phyloP scores from a whole-genome alignment of 2,113 vertebrate species.

The Hippocampus abdominalis region DNA sequence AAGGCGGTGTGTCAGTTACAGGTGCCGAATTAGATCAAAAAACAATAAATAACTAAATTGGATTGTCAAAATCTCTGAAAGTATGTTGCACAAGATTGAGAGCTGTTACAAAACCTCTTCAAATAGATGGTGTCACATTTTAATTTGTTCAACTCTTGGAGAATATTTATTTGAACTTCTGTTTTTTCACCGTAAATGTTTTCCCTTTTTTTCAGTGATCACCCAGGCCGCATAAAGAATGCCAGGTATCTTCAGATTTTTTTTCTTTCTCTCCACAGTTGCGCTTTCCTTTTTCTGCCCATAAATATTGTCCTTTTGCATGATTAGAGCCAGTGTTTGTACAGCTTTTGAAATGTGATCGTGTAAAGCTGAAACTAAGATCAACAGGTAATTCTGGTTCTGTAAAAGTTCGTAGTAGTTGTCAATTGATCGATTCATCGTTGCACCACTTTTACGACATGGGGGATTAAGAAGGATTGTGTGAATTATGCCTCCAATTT shows the following conservation, averaged over 20 bases:
- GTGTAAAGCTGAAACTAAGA: too few relatives aligned
- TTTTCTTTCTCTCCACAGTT: not conserved
- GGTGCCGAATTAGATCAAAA: too few relatives aligned
- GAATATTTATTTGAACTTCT: not conserved
- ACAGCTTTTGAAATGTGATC: too few relatives aligned
- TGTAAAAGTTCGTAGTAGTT: too few relatives aligned
- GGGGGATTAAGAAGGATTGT: not conserved
- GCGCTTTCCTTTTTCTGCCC: not conserved
- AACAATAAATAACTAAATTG: too few relatives aligned
- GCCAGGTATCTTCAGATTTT: slow-evolving; percentile 78
- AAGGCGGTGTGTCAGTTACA: too few relatives aligned
- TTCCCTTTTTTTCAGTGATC: slow-evolving; percentile 75
- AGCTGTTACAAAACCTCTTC: not conserved
- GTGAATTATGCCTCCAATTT: not conserved
- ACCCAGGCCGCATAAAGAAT: slow-evolving; percentile 95
- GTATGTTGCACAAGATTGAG: too few relatives aligned
- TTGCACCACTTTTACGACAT: too few relatives aligned
- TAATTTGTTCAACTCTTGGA: not conserved
- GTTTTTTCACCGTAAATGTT: slow-evolving; percentile 2
- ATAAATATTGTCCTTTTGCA: not conserved
- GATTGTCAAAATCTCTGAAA: too few relatives aligned
- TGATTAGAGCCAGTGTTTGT: not conserved
- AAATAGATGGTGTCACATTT: not conserved
- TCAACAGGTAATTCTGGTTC: too few relatives aligned
- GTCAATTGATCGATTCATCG: too few relatives aligned